A percentile compares a stretch with the other conserved stretches of the same genome.
These are phyloP conservation scores for Sarcophilus harrisii DNA, from an alignment of 2,797 vertebrate species.

Conservation along the genomic window DNA sequence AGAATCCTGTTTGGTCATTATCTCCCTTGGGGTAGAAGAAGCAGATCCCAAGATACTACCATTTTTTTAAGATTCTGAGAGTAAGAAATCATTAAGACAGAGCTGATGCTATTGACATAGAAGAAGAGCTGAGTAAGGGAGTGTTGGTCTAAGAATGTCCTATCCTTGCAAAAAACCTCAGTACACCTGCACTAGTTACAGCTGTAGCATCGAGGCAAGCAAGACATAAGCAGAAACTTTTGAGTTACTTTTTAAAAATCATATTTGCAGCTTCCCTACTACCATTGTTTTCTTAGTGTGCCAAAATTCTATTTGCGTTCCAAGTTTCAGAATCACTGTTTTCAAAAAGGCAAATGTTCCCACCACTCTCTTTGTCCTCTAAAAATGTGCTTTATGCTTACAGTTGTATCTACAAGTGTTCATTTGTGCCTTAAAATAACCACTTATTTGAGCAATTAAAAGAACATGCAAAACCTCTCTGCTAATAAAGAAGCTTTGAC, in stretches of 20 bases:
- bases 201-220: background rate
- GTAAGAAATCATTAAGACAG: background rate
- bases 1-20: background rate
- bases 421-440: constrained; percentile 60
- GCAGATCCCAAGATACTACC: background rate
- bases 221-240: background rate
- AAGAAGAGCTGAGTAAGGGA: background rate
- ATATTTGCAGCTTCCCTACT: constrained; percentile 6
- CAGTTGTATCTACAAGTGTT: constrained; percentile 60
- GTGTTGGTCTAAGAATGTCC: background rate
- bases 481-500: constrained; percentile 54
- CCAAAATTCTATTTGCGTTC: background rate
- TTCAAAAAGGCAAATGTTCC: background rate
- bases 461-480: constrained; percentile 56
- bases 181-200: background rate
- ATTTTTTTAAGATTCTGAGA: background rate
- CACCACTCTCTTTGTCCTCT: constrained; percentile 35
- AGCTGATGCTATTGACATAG: background rate
- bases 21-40: background rate
- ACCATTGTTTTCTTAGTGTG: background rate
- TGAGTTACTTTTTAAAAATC: constrained; percentile 12
- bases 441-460: constrained; percentile 57
- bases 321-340: background rate
- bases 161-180: background rate
- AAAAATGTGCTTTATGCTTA: constrained; percentile 10